Conservation (phyloP, 2,888 invertebrate species). For the Idaea straminata region DNA sequence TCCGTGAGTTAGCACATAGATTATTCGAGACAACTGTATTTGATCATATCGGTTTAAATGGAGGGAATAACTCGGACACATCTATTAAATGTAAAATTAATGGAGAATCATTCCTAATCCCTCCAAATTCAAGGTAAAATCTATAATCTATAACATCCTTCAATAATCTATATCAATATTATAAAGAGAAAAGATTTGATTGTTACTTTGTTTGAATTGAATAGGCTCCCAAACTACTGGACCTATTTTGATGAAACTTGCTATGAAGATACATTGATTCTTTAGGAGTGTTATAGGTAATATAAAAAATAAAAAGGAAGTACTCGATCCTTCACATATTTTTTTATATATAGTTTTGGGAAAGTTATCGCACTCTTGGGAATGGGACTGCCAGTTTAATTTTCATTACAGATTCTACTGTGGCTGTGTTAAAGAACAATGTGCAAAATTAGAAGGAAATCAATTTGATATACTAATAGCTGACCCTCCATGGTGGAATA, state of each 20-base stretch:
- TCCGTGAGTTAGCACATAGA: conserved; percentile 48
- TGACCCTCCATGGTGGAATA: conserved; percentile 99
- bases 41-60: conserved; percentile 55
- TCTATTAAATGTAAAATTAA: conserved; percentile 74
- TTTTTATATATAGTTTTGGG: no score
- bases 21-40: conserved; percentile 55
- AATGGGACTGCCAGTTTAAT: background rate
- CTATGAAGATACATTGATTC: no score
- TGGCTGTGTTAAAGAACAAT: conserved; percentile 76
- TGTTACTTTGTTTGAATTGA: no score
- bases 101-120: conserved; percentile 81
- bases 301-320: no score
- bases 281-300: no score
- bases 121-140: conserved; percentile 81
- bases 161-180: background rate
- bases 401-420: conserved; percentile 81
- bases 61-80: conserved; percentile 77
- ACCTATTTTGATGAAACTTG: no score
- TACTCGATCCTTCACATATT: no score
- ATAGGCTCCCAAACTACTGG: no score
- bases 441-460: conserved; percentile 61
- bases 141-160: no score
- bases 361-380: background rate
- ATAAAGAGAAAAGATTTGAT: no score
- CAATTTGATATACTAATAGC: conserved; percentile 90